phyloP scores from a whole-genome alignment of 2,888 invertebrate genomes.

The Caenorhabditis macrosperma region DNA sequence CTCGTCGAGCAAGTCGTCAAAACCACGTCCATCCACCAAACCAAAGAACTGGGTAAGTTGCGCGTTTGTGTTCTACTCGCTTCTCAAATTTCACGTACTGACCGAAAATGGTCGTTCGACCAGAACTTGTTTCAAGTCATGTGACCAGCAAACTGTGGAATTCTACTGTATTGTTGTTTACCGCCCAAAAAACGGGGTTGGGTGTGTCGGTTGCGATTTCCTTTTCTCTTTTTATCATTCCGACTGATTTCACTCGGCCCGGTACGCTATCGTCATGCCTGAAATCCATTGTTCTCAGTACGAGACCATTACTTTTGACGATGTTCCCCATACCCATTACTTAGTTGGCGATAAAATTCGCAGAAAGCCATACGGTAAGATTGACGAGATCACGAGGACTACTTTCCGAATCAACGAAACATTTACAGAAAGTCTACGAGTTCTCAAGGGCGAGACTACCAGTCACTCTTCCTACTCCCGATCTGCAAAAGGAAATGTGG shows the following conservation, averaged over 20 bases:
- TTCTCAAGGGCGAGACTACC: constrained; percentile 81
- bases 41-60: constrained; percentile 72
- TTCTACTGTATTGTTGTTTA: constrained; percentile 41
- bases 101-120: constrained; percentile 13
- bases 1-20: constrained; percentile 80
- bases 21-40: constrained; percentile 76
- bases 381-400: constrained; percentile 11
- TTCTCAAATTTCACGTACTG: not conserved
- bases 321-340: constrained; percentile 58
- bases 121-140: constrained; percentile 50
- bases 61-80: not conserved
- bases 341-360: constrained; percentile 57
- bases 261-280: constrained; percentile 29
- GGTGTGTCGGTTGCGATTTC: constrained; percentile 43
- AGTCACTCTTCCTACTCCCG: constrained; percentile 83
- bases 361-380: constrained; percentile 53
- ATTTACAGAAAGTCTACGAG: constrained; percentile 61
- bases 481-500: constrained; percentile 82
- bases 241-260: not conserved
- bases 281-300: constrained; percentile 46
- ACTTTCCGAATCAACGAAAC: not conserved
- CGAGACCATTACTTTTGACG: constrained; percentile 57
- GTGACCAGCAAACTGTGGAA: constrained; percentile 30
- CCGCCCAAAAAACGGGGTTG: constrained; percentile 28
- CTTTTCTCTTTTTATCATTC: constrained; percentile 22